Base-by-base conservation (phyloP, 2,888 invertebrate species). In the Syrista parreyssii region DNA sequence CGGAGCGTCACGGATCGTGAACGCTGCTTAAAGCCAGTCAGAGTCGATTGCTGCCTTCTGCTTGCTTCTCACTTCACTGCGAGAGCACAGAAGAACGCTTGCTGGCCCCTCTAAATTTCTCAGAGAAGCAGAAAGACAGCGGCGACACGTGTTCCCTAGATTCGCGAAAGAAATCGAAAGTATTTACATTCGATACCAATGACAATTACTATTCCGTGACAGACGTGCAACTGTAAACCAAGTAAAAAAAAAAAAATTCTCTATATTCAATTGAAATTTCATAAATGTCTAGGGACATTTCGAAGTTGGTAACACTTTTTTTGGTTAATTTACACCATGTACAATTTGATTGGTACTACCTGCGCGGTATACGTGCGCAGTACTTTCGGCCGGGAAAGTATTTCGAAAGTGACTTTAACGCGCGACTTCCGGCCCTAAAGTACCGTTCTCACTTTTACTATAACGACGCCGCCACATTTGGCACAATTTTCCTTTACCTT, bases 1-100 rank as follows among this genome's bases (percentile, higher is more conserved):
- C 89, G 91, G 89, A 90, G 86, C 90, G 91, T 91, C 90, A 90
- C 90, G 90, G 90, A 89, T 90, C 88, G 90, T 89, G 90, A 88
- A 84, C 88, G 88, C 86, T 74, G 80, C 80, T 79, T 55, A 23
- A 55, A 81, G 82, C 78, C 12, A 71, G 71, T 71, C 33, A 71
- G 32, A 71, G 31, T 15, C 71, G 71, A 71, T 71, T 71, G 71
- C 71, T 23, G 31, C 33, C 32, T 71, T 3, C 71, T 31, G 12
- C 71, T 31, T 23, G 71, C 12, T 71, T 71, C 71, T 71, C 71
- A 31, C 71, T 31, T 33, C 71, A 6, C 71, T 33, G 31, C 71
- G 71, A 55, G 71, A 30, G 71, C 71, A 12, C 12, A 30, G 32
- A 55, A 23, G 55, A 55, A 55, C 55, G 55, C 23, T 23, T 23